Percentiles rank a stretch among this genome's conserved stretches.
phyloP scores from a whole-genome alignment of 2,888 invertebrate genomes.

The Tiliacea citrago region DNA sequence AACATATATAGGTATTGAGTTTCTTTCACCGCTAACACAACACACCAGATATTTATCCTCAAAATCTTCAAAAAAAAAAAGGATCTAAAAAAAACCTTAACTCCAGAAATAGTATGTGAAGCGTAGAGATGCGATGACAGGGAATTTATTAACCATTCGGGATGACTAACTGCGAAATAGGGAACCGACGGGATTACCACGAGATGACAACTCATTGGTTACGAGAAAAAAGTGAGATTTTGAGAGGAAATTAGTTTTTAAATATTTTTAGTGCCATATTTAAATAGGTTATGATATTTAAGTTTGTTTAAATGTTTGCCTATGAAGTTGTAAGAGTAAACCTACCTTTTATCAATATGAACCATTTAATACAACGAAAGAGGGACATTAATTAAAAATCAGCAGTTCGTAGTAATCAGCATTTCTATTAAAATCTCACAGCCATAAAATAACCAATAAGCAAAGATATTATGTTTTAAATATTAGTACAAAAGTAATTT shows the following conservation, averaged over 20 bases:
- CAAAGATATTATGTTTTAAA: no score
- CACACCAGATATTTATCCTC: slow-evolving; percentile 67
- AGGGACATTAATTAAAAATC: no score
- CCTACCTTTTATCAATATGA: no score
- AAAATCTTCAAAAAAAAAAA: slow-evolving; percentile 57
- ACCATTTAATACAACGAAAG: no score
- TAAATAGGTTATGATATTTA: no score
- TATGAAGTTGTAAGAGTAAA: no score
- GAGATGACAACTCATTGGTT: slow-evolving; percentile 29
- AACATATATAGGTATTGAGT: slow-evolving; percentile 41
- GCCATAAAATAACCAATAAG: no score
- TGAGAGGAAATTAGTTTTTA: slow-evolving; percentile 15
- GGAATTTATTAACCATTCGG: slow-evolving; percentile 89
- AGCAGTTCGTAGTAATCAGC: no score
- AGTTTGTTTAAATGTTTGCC: no score
- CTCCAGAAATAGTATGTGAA: slow-evolving; percentile 82
- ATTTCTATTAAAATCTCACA: no score
- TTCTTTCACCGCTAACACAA: slow-evolving; percentile 43
- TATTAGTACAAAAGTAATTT: no score
- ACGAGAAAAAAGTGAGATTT: slow-evolving; percentile 44
- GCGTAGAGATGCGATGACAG: slow-evolving; percentile 84
- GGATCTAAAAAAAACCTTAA: slow-evolving; percentile 68
- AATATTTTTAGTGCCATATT: neutral
- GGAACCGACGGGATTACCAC: slow-evolving; percentile 69
- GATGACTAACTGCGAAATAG: slow-evolving; percentile 86